Evolutionary conservation across 2,113 vertebrate species (phyloP).

Genomic region (Burhinus oedicnemus): DNA sequence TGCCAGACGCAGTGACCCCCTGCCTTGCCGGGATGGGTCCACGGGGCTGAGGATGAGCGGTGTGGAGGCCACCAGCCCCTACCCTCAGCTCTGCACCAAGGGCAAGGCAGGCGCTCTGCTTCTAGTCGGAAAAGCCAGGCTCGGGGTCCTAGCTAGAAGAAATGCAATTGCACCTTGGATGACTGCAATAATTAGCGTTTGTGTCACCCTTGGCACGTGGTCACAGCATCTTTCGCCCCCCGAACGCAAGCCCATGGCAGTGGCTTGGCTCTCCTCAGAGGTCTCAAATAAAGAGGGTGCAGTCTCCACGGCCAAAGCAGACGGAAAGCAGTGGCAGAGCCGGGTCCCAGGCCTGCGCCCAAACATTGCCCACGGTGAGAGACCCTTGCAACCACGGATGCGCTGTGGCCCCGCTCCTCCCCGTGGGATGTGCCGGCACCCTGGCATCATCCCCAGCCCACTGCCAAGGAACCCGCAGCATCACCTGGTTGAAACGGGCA

Average conservation of each 20-base stretch:
- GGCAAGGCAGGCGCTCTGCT: neutral
- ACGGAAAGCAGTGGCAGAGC: too few species aligned
- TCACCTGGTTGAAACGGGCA: rapidly evolving
- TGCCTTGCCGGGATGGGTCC: neutral
- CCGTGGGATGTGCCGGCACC: rapidly evolving
- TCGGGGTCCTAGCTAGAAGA: neutral
- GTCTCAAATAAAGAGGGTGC: neutral
- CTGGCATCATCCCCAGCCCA: neutral
- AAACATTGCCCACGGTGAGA: rapidly evolving
- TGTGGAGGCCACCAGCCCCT: neutral
- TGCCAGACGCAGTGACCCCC: rapidly evolving
- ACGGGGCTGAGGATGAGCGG: rapidly evolving
- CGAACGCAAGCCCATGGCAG: rapidly evolving
- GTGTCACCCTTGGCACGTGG: neutral
- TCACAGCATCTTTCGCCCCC: neutral
- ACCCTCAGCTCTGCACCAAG: neutral
- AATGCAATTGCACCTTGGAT: rapidly evolving
- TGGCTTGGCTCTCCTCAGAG: neutral
- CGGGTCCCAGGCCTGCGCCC: too few species aligned
- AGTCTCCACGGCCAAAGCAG: neutral
- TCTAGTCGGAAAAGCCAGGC: neutral
- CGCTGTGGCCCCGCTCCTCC: rapidly evolving
- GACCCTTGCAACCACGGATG: rapidly evolving
- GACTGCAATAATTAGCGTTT: rapidly evolving
- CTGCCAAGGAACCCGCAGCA: rapidly evolving